Conservation (phyloP, 2,797 vertebrate genomes). For the Poeciliopsis presidionis region DNA sequence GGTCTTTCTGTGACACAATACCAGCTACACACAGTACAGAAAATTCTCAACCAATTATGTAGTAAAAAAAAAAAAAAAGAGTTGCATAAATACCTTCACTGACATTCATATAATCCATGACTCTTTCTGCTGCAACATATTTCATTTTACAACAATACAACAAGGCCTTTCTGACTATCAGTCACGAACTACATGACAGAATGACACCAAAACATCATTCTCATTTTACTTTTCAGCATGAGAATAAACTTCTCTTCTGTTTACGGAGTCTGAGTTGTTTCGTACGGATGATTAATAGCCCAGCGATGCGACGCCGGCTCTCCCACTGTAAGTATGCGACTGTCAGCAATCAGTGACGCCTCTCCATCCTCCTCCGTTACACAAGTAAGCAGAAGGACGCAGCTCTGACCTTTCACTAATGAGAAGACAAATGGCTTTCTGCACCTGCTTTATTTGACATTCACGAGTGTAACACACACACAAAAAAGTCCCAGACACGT, state of each 20-base stretch:
- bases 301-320: constrained; percentile 26
- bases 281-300: constrained; percentile 50
- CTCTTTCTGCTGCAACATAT: constrained; percentile 2
- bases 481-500: constrained; percentile 29
- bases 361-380: constrained; percentile 39
- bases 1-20: neutral
- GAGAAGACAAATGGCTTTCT: constrained; percentile 40
- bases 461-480: constrained; percentile 48
- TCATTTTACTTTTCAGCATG: constrained; percentile 16
- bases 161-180: constrained; percentile 3
- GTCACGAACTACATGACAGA: neutral
- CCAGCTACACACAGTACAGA: neutral
- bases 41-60: neutral
- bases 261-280: constrained; percentile 35
- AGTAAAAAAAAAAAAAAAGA: neutral
- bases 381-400: constrained; percentile 48
- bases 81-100: neutral
- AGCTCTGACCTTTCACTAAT: constrained; percentile 33
- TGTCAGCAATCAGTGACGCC: constrained; percentile 41
- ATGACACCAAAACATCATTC: neutral
- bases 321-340: constrained; percentile 38
- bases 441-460: constrained; percentile 71
- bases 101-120: neutral
- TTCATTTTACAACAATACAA: neutral
- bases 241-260: constrained; percentile 40